These are phyloP conservation scores for Charina bottae DNA, from an alignment of 2,113 vertebrate species.

Conservation along the genomic window DNA sequence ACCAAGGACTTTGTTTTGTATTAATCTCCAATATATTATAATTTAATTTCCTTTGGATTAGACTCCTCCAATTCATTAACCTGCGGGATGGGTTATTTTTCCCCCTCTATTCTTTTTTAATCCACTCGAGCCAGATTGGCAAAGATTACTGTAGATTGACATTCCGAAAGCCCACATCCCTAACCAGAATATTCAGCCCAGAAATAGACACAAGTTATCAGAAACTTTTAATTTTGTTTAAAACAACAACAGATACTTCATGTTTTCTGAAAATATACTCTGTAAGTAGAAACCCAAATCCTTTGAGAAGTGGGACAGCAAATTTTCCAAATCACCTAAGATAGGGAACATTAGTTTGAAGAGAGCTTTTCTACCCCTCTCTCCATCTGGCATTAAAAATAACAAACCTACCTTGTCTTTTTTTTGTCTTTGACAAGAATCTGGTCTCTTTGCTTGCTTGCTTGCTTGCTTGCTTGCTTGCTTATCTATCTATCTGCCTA, in stretches of 20 bases:
- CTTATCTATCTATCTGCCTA: not conserved
- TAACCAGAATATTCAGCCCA: conserved; percentile 48
- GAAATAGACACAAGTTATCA: conserved; percentile 25
- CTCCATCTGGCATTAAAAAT: not conserved
- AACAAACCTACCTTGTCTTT: not conserved
- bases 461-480: not conserved
- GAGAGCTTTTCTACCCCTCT: too few species aligned
- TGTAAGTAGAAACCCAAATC: not conserved
- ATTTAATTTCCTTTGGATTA: conserved; percentile 73
- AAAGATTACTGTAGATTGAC: conserved; percentile 68
- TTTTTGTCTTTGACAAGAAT: not conserved
- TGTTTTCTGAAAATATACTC: not conserved
- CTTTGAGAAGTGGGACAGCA: not conserved
- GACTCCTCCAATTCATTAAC: conserved; percentile 72
- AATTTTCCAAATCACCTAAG: not conserved
- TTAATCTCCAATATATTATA: conserved; percentile 72
- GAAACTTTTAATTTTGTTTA: conserved; percentile 41
- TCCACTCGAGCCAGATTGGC: conserved; percentile 65
- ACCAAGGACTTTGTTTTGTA: conserved; percentile 62
- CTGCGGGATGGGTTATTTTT: conserved; percentile 57
- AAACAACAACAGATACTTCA: not conserved
- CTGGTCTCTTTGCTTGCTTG: not conserved
- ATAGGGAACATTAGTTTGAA: not conserved
- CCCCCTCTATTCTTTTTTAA: conserved; percentile 65
- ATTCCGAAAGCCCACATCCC: conserved; percentile 54